Base-by-base conservation (phyloP, 2,797 vertebrate species). In the Macroramphosus scolopax region DNA sequence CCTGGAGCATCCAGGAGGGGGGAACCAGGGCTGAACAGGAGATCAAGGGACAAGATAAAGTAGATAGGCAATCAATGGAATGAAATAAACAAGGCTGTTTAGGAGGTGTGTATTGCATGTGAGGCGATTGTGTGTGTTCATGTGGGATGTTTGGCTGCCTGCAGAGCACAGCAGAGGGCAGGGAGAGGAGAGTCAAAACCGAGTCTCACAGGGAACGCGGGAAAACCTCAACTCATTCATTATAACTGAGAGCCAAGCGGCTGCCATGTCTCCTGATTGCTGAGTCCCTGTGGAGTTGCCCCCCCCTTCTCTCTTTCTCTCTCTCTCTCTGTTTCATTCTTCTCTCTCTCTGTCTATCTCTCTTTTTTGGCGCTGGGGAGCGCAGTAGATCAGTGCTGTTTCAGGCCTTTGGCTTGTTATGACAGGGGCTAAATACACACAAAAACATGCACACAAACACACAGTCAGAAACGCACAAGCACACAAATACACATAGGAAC, bases 231-330 rank as follows among this genome's bases (percentile, higher is more conserved):
- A 56, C 81, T 86, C 84, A 88, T 86, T 78, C 63, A 85, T 88
- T 86, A 84, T 84, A 80, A 80, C 69, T 63, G 75, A 80, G 77
- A 82, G 80, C 75, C 83, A 86, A 87, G 72, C 66, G 74, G 72
- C 83, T 83, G 82, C 82, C 83, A 82, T 87, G 82, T 87, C 80
- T 80, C 66, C 69, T 85, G 80, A 84, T 83, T 85, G 77, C 75
- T 29, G 68, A 73, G 75, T 83, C 84, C 81, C 82, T 52, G 59
- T 37, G 70, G 83, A 72, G 43, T 54, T 22, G 2, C 22, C 65
- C 53, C 57, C 17, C 33, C 30, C 57, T 14, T 30, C 50, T 46
- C 18, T 40, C 32, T 29, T 34, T 30, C 44, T 39, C 35, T 18
- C 48, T 34, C 29, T 4, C 4, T 5, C 5, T n/a, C 20, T 18